These are phyloP conservation scores for Prenolepis imparis DNA, from an alignment of 2,888 invertebrate species.

Conservation along the genomic window DNA sequence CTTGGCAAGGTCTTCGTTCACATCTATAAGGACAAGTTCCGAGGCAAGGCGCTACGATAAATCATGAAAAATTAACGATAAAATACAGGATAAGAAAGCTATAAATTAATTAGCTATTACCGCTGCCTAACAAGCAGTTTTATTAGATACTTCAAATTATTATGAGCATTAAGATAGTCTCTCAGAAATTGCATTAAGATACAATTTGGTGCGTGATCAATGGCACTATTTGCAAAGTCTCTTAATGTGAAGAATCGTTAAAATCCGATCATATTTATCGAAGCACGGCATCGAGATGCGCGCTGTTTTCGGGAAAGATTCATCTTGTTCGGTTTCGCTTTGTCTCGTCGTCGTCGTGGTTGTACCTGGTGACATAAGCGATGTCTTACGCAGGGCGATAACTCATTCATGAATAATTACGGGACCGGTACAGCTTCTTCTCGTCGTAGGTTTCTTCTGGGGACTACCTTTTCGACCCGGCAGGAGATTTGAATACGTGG, in stretches of 20 bases:
- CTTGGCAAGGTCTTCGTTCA: conserved; percentile 88
- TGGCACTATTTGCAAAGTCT: conserved; percentile 70
- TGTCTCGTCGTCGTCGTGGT: conserved; percentile 43
- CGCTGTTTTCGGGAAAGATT: conserved; percentile 38
- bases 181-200: conserved; percentile 70
- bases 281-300: conserved; percentile 1
- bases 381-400: conserved; percentile 71
- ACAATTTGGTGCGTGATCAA: conserved; percentile 67
- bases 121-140: conserved; percentile 47
- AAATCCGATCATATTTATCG: conserved; percentile 71
- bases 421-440: conserved; percentile 64
- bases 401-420: conserved; percentile 82
- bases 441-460: conserved; percentile 40
- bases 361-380: conserved; percentile 50
- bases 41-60: conserved; percentile 87
- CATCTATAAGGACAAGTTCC: conserved; percentile 89
- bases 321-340: conserved; percentile 43
- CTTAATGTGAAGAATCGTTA: conserved; percentile 79
- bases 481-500: conserved; percentile 48
- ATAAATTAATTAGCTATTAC: conserved; percentile 65
- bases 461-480: conserved; percentile 46
- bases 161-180: conserved; percentile 52
- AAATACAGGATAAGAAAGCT: background rate
- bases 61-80: conserved; percentile 47
- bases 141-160: conserved; percentile 72